Evolutionary conservation across 2,888 invertebrate species (phyloP).

Genomic region (Julus scandinavius): DNA sequence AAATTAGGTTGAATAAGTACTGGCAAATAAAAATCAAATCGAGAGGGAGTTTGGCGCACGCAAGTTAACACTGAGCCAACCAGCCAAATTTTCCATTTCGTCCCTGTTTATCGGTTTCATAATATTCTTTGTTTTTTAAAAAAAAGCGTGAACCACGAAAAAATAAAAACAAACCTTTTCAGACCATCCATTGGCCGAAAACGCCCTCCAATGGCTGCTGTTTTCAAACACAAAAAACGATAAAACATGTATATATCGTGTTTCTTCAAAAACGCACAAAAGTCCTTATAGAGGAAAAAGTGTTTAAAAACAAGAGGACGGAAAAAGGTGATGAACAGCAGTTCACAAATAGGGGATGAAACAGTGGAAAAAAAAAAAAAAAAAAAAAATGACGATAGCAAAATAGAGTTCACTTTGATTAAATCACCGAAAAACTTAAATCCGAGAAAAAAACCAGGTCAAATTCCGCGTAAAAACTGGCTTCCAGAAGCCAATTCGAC

Average conservation of each 20-base stretch:
- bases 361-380: too few relatives aligned
- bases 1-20: slow-evolving; percentile 41
- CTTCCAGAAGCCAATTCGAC: background rate
- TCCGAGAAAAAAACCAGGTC: slow-evolving; percentile 17
- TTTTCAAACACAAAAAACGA: slow-evolving; percentile 59
- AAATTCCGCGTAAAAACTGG: slow-evolving; percentile 35
- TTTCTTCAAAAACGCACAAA: slow-evolving; percentile 51
- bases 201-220: slow-evolving; percentile 61
- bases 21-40: slow-evolving; percentile 43
- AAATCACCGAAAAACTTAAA: slow-evolving; percentile 45
- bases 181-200: slow-evolving; percentile 60
- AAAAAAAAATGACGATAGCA: slow-evolving; percentile 49
- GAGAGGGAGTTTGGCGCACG: background rate
- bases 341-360: slow-evolving; percentile 43
- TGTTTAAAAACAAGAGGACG: background rate
- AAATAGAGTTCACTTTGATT: slow-evolving; percentile 2
- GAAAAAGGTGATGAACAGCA: slow-evolving; percentile 43
- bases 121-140: background rate
- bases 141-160: slow-evolving; percentile 58
- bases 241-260: slow-evolving; percentile 52
- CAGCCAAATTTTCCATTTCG: background rate
- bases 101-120: background rate
- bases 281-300: background rate
- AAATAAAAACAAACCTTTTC: slow-evolving; percentile 60
- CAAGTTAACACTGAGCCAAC: slow-evolving; percentile 1